Evolutionary conservation across 1,140 invertebrate species (phyloP).

Genomic region (Apis mellifera): Amel_HAv3.1 CM009944.2:4318501-4319000

Average conservation of each 20-base stretch:
- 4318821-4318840: background rate
- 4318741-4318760: background rate
- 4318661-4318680: background rate
- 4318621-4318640: too few species aligned
- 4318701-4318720: background rate
- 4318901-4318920: background rate
- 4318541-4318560: background rate
- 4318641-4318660: background rate
- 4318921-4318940: background rate
- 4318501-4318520: background rate
- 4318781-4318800: background rate
- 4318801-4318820: background rate
- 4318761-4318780: constrained; percentile 1
- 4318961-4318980: background rate
- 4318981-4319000: background rate
- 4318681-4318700: too few species aligned
- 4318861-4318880: background rate
- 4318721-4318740: background rate
- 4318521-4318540: background rate
- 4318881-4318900: background rate
- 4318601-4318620: background rate
- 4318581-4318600: background rate
- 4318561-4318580: background rate
- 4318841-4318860: background rate
- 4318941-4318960: background rate